Percentiles rank a stretch among this genome's conserved stretches.
Evolutionary conservation across 2,797 vertebrate genomes (phyloP).

Genomic region (Rhinogobio ventralis): DNA sequence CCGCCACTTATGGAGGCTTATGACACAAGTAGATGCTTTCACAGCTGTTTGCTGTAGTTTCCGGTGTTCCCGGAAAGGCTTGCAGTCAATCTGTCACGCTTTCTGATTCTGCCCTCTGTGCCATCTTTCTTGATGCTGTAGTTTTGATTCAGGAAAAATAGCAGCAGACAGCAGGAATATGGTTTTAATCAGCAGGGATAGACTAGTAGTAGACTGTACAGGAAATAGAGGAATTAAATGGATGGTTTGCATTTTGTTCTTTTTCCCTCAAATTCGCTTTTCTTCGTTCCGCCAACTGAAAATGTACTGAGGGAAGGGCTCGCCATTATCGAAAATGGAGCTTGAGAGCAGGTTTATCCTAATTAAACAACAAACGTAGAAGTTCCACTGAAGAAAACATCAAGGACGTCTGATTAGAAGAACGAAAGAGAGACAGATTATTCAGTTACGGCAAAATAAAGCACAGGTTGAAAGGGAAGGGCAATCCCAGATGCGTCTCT

Average conservation of each 20-base stretch:
- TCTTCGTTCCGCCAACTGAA: constrained; percentile 14
- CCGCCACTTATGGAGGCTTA: background rate
- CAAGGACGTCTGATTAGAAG: constrained; percentile 41
- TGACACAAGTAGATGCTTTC: constrained; percentile 29
- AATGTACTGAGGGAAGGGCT: constrained; percentile 52
- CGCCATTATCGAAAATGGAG: constrained; percentile 68
- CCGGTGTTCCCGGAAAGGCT: background rate
- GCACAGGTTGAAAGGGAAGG: constrained; percentile 63
- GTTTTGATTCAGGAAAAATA: constrained; percentile 32
- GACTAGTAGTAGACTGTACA: constrained; percentile 58
- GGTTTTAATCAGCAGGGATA: constrained; percentile 70
- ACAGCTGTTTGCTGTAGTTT: constrained; percentile 24
- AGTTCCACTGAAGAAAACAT: constrained; percentile 23
- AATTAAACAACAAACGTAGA: constrained; percentile 40
- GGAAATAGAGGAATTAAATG: constrained; percentile 74
- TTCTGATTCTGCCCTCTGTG: background rate
- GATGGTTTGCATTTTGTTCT: constrained; percentile 67
- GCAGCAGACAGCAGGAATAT: constrained; percentile 58
- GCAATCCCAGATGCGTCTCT: constrained; percentile 53
- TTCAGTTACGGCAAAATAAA: constrained; percentile 53
- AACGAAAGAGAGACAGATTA: constrained; percentile 31
- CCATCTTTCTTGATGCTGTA: constrained; percentile 16
- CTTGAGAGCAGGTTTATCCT: constrained; percentile 42
- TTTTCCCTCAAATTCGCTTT: constrained; percentile 42
- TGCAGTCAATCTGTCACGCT: background rate